Percentiles rank a stretch among this genome's conserved stretches.
These are phyloP conservation scores for Hirudinaria manillensis DNA, from an alignment of 2,888 invertebrate genomes.

Conservation along the genomic window DNA sequence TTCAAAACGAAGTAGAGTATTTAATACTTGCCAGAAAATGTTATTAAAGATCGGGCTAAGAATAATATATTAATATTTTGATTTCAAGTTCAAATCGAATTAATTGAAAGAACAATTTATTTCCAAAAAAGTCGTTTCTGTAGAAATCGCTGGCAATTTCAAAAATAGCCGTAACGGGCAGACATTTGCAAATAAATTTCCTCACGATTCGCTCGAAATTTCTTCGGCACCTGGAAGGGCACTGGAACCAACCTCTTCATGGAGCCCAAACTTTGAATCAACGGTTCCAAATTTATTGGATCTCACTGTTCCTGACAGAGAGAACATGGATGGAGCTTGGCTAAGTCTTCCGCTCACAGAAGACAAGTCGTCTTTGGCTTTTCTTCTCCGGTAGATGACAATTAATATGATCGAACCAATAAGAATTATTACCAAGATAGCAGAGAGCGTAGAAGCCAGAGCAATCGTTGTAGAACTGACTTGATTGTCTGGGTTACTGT, in stretches of 20 bases:
- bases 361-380: not conserved
- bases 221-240: not conserved
- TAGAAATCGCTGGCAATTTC: no score
- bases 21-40: no score
- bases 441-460: conserved; percentile 8
- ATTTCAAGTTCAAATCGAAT: no score
- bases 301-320: conserved; percentile 1
- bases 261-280: conserved; percentile 15
- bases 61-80: no score
- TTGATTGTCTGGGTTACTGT: not conserved
- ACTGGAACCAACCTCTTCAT: not conserved
- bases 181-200: no score
- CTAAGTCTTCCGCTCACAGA: not conserved
- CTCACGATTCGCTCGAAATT: not conserved
- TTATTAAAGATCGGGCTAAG: no score
- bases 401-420: not conserved
- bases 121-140: no score
- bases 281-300: conserved; percentile 7
- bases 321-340: conserved; percentile 4
- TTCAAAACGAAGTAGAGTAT: no score
- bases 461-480: not conserved
- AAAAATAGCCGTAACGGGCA: no score
- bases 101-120: no score
- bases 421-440: not conserved
- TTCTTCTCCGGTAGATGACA: not conserved